These are phyloP conservation scores for Dinocampus coccinellae DNA, from an alignment of 2,888 invertebrate species.

Conservation along the genomic window DNA sequence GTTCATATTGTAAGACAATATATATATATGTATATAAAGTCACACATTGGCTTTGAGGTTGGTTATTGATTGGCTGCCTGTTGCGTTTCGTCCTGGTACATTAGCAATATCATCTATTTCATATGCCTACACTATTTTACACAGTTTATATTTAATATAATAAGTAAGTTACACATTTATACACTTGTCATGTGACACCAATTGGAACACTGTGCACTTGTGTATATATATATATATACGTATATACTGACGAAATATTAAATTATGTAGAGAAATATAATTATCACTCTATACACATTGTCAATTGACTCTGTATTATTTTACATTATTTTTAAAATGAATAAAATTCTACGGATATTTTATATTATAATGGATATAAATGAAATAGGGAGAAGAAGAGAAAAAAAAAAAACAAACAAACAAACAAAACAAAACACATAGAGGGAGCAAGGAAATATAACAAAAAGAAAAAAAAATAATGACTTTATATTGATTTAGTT, in stretches of 20 bases:
- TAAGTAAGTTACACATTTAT: not conserved
- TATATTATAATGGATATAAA: too few species aligned
- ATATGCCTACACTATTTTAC: conserved; percentile 37
- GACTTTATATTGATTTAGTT: not conserved
- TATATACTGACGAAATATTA: too few species aligned
- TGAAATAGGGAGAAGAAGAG: too few species aligned
- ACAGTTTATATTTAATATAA: not conserved
- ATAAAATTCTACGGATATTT: too few species aligned
- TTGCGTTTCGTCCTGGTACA: conserved; percentile 60
- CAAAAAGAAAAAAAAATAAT: not conserved
- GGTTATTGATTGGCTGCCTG: conserved; percentile 67
- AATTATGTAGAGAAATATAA: too few species aligned
- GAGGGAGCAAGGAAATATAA: not conserved
- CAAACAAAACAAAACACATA: too few species aligned
- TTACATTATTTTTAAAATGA: too few species aligned
- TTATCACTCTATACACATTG: not conserved
- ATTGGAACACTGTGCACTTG: not conserved
- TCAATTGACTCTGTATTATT: too few species aligned
- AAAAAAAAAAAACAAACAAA: too few species aligned
- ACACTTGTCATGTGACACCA: not conserved
- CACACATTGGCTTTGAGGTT: conserved; percentile 50
- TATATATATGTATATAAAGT: not conserved
- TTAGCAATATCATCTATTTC: conserved; percentile 49
- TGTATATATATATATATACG: not conserved
- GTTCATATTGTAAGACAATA: too few species aligned